A percentile compares a stretch with the other conserved stretches of the same genome.
Evolutionary conservation across 2,888 invertebrate species (phyloP).

Genomic region (Digitonthophagus gazella): DNA sequence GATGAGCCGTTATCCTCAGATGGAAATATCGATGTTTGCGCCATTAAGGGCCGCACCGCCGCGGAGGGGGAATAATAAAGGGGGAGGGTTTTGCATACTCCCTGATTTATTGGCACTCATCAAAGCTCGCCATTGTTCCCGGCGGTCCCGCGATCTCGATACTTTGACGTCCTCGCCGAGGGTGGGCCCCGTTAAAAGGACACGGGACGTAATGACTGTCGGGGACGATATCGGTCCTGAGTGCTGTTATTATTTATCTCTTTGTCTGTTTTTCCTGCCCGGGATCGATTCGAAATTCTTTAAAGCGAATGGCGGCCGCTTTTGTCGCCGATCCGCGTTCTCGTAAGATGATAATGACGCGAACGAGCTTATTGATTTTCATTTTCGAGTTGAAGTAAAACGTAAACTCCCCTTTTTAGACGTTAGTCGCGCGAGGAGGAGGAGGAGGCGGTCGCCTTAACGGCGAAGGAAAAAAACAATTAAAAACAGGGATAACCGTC

Average conservation of each 20-base stretch:
- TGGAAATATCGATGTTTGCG: neutral
- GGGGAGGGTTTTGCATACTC: constrained; percentile 11
- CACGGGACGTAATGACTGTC: neutral
- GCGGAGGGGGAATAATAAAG: constrained; percentile 2
- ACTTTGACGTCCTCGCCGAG: neutral
- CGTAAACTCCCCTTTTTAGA: neutral
- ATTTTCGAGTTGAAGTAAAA: neutral
- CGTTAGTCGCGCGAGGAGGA: too few species aligned
- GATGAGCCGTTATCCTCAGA: neutral
- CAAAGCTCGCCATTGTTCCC: constrained; percentile 11
- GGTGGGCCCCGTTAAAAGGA: neutral
- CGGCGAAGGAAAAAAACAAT: constrained; percentile 5
- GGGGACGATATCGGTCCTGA: neutral
- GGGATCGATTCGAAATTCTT: neutral
- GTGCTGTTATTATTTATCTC: neutral
- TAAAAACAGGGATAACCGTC: constrained; percentile 1
- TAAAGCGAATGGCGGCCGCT: too few species aligned
- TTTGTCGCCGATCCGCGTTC: too few species aligned
- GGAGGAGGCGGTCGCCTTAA: too few species aligned
- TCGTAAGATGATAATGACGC: too few species aligned
- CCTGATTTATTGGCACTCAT: constrained; percentile 16
- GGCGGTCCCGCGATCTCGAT: constrained; percentile 14
- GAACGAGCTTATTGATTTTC: neutral
- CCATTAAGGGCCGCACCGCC: neutral
- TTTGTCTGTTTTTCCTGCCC: neutral